These are phyloP conservation scores for Abramis brama DNA, from an alignment of 2,113 vertebrate species.

Conservation along the genomic window DNA sequence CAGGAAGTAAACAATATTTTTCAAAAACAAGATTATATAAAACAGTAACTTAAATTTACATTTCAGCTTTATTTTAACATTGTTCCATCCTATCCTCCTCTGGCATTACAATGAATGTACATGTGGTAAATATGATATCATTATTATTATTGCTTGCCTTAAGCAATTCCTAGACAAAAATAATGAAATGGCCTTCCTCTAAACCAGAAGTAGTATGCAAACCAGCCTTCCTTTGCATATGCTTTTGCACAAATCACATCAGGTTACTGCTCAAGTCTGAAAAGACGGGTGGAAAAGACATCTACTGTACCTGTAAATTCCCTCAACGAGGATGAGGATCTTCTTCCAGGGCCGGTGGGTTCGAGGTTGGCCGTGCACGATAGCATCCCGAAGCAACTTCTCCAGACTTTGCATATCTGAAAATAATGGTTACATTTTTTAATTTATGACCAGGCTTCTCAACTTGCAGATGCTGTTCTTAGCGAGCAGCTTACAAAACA, in stretches of 20 bases:
- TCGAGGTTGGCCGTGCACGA: constrained; percentile 93
- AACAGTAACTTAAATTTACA: neutral
- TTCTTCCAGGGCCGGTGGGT: constrained; percentile 98
- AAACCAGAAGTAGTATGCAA: neutral
- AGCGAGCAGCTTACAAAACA: neutral
- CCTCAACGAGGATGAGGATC: constrained; percentile 96
- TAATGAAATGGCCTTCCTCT: neutral
- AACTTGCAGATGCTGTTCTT: neutral
- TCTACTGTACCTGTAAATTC: constrained; percentile 90
- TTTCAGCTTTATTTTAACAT: neutral
- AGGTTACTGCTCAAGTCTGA: neutral
- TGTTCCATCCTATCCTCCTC: neutral
- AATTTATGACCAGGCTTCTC: neutral
- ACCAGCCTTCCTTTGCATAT: neutral
- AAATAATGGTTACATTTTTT: neutral
- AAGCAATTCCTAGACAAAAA: neutral
- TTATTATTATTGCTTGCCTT: neutral
- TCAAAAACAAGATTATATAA: neutral
- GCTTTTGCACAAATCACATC: neutral
- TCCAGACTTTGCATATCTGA: constrained; percentile 98
- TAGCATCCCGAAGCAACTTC: constrained; percentile 94
- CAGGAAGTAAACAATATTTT: neutral
- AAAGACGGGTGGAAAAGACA: too few relatives aligned
- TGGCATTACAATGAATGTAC: neutral
- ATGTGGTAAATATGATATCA: neutral